Percentiles rank a stretch among this genome's conserved stretches.
These are phyloP conservation scores for Pristionchus arcanus DNA, from an alignment of 2,888 invertebrate species.

Conservation along the genomic window DNA sequence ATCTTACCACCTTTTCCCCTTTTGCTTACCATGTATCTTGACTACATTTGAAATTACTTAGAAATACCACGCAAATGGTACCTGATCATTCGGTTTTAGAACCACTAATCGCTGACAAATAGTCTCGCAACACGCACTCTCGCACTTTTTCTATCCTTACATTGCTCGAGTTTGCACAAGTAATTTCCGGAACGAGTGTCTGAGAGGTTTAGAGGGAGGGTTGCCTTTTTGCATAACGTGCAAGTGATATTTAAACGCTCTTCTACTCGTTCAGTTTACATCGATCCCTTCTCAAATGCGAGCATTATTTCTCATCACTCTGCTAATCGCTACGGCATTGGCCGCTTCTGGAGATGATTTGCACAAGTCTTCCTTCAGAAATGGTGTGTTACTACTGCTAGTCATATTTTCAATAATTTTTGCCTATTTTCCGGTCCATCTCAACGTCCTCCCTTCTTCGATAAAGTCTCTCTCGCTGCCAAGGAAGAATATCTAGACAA, in stretches of 20 bases:
- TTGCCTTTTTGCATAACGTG: not conserved
- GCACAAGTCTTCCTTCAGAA: not conserved
- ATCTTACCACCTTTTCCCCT: not conserved
- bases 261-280: not conserved
- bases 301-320: not conserved
- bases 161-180: not conserved
- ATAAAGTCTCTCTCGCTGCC: not conserved
- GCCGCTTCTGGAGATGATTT: not conserved
- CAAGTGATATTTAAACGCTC: not conserved
- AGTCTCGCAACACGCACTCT: too few species aligned
- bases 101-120: too few species aligned
- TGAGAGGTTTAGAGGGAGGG: not conserved
- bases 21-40: too few species aligned
- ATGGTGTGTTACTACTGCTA: not conserved
- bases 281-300: not conserved
- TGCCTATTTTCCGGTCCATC: not conserved
- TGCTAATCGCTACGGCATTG: not conserved
- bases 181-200: not conserved
- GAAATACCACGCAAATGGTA: too few species aligned
- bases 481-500: not conserved
- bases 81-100: too few species aligned
- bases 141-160: too few species aligned
- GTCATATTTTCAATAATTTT: too few species aligned
- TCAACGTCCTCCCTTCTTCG: constrained; percentile 24
- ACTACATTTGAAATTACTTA: too few species aligned